These are phyloP conservation scores for Gnathonemus longibarbis DNA, from an alignment of 2,113 vertebrate species.

Conservation along the genomic window DNA sequence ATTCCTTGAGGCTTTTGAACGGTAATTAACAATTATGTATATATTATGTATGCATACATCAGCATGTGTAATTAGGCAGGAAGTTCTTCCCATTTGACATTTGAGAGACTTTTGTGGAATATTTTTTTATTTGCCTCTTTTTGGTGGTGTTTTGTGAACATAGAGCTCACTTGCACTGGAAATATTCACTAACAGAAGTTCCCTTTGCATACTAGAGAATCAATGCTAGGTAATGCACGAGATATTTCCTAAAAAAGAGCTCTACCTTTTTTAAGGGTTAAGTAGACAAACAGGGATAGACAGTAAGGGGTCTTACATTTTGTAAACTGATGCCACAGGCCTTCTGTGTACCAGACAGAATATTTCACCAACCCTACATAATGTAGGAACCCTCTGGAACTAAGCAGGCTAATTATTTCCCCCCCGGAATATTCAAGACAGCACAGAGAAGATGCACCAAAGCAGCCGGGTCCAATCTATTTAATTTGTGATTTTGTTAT, in stretches of 20 bases:
- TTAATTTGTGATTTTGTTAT: constrained; percentile 42
- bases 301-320: constrained; percentile 73
- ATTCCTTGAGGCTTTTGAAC: not conserved
- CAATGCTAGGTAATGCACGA: not conserved
- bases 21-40: constrained; percentile 1
- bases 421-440: constrained; percentile 65
- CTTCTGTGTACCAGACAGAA: constrained; percentile 65
- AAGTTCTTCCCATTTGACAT: not conserved
- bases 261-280: not conserved
- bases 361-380: constrained; percentile 64
- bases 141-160: not conserved
- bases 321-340: constrained; percentile 67
- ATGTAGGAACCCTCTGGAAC: constrained; percentile 48
- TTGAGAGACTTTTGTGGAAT: not conserved
- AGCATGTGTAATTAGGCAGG: not conserved
- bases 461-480: constrained; percentile 52
- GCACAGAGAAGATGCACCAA: constrained; percentile 61
- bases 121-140: not conserved
- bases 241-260: not conserved
- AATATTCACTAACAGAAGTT: not conserved
- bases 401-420: constrained; percentile 52
- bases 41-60: constrained; percentile 1
- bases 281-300: constrained; percentile 14
- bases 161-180: not conserved
- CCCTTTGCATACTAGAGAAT: not conserved